Evolutionary conservation across 2,888 invertebrate genomes (phyloP).

Genomic region (Clanis bilineata): DNA sequence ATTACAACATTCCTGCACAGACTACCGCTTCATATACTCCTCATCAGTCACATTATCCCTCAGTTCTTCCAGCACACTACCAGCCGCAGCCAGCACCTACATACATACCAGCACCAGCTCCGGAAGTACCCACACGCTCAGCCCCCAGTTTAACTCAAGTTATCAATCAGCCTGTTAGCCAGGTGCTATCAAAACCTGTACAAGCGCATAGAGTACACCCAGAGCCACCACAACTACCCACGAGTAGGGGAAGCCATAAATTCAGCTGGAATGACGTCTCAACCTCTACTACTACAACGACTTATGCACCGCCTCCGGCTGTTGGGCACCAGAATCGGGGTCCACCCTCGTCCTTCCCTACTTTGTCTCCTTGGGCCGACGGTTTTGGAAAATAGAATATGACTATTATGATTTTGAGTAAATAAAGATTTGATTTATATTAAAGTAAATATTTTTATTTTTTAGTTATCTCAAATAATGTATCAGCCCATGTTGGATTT

Average conservation of each 20-base stretch:
- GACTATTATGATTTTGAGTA: background rate
- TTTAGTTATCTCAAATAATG: background rate
- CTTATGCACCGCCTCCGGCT: background rate
- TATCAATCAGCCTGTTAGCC: background rate
- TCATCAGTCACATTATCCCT: slow-evolving; percentile 8
- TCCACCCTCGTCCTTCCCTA: slow-evolving; percentile 44
- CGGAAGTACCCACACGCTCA: background rate
- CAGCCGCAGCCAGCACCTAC: too few species aligned
- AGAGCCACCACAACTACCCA: background rate
- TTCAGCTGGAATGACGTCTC: slow-evolving; percentile 38
- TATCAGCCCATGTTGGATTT: background rate
- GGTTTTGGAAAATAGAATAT: slow-evolving; percentile 45
- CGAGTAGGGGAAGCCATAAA: slow-evolving; percentile 43
- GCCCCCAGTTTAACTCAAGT: background rate
- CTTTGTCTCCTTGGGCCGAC: slow-evolving; percentile 53
- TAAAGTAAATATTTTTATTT: background rate
- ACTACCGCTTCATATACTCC: background rate
- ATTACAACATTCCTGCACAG: slow-evolving; percentile 12
- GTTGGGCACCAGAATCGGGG: slow-evolving; percentile 19
- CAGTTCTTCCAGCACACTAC: background rate
- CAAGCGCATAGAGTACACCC: background rate
- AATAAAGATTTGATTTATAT: background rate
- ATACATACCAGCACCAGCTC: background rate
- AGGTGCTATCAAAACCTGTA: background rate
- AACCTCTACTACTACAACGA: slow-evolving; percentile 12